A percentile compares a stretch with the other conserved stretches of the same genome.
Conservation (phyloP, 2,888 invertebrate species). For the Cactoblastis cactorum region DNA sequence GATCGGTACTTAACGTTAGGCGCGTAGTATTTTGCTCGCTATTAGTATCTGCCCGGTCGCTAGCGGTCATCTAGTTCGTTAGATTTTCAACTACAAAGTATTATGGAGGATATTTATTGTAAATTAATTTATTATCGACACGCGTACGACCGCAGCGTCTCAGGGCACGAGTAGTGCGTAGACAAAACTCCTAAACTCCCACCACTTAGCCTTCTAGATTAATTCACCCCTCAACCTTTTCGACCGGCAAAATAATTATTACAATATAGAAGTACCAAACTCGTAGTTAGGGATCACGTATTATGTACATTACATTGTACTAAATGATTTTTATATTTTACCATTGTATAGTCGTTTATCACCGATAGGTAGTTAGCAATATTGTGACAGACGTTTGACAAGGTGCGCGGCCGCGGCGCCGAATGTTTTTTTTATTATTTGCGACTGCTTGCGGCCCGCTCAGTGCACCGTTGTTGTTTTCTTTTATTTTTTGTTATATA, state of each 20-base stretch:
- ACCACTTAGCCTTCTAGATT: constrained; percentile 68
- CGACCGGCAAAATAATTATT: constrained; percentile 53
- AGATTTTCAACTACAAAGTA: constrained; percentile 13
- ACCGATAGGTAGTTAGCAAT: constrained; percentile 67
- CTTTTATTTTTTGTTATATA: constrained; percentile 76
- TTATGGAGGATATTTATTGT: constrained; percentile 15
- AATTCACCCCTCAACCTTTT: constrained; percentile 45
- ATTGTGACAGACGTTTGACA: constrained; percentile 56
- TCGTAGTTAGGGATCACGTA: constrained; percentile 75
- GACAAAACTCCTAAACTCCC: constrained; percentile 52
- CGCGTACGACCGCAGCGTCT: constrained; percentile 9
- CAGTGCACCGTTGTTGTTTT: constrained; percentile 68
- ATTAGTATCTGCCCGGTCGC: constrained; percentile 30
- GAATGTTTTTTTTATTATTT: constrained; percentile 44
- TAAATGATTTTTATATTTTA: constrained; percentile 75
- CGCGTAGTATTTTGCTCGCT: constrained; percentile 47
- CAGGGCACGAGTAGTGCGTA: constrained; percentile 48
- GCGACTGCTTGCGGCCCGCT: constrained; percentile 49
- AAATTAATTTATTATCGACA: constrained; percentile 14
- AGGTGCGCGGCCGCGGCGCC: constrained; percentile 41
- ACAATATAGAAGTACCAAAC: constrained; percentile 76
- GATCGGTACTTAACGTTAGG: constrained; percentile 59
- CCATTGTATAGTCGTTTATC: constrained; percentile 77
- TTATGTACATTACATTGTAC: constrained; percentile 73
- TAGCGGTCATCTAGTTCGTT: constrained; percentile 8